Evolutionary conservation across 2,113 vertebrate genomes (phyloP), one percentile per base, ranked within the genome.

Genomic region (Tupaia chinensis): DNA sequence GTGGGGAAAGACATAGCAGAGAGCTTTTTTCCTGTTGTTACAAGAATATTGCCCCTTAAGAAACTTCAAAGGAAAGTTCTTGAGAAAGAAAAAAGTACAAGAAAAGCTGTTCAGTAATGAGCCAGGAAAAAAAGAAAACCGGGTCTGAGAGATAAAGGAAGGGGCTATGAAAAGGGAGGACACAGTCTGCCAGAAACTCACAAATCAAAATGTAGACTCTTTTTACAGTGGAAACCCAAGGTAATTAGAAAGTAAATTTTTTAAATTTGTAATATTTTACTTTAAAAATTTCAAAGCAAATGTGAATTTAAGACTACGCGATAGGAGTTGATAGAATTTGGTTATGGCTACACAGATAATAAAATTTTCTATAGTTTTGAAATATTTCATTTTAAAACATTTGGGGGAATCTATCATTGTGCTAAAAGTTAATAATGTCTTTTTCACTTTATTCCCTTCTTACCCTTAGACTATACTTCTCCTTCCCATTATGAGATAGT

Each of bases 91-190:
- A 9, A 82, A 54, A 81, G 34, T 91, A 68, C 92, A 65, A 93
- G 54, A 92, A 90, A 94, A 61, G 54, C 91, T 96, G 44, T 83
- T 96, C 69, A 74, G 69, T 96, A 79, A 89, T 68, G 53, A 97
- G 65, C 70, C 74, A 89, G 86, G 91, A 11, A 72, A 63, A 29
- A 94, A 78, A 78, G 56, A 69, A 93, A 97, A 88, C 65, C 34
- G 94, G 87, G 76, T 82, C n/a, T 86, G 69, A 82, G 89, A 90
- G 72, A 85, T 58, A 73, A 77, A 95, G 72, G 34, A 94, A 68
- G 77, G 91, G 17, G 58, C 77, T 81, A 1, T n/a, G 3, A 78
- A 74, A 68, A 68, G n/a, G 82, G 32, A 60, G 8, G 53, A 29
- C 60, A 25, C n/a, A 78, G 44, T 58, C 78, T 29, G 25, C 54